These are phyloP conservation scores for Gorilla gorilla DNA, from an alignment of 2,113 vertebrate species.

Conservation along the genomic window DNA sequence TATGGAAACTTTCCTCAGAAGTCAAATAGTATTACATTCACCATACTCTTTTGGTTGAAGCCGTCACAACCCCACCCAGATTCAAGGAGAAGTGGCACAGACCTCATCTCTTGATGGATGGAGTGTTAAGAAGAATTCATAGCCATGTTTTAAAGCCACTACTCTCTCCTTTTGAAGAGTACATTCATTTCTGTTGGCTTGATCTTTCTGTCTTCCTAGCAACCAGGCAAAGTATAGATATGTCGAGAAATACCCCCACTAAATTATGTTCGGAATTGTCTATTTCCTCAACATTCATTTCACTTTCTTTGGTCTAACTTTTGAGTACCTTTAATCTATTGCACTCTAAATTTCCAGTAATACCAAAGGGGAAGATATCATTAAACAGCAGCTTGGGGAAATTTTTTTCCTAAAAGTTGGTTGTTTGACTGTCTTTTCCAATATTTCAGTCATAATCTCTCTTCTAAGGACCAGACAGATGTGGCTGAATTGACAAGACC, in stretches of 20 bases:
- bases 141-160: not conserved
- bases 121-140: not conserved
- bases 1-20: not conserved
- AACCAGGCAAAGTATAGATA: not conserved
- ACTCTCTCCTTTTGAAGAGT: not conserved
- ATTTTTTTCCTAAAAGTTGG: not conserved
- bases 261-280: not conserved
- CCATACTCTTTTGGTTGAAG: not conserved
- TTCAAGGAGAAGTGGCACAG: not conserved
- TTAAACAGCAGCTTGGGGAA: not conserved
- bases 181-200: not conserved
- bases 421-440: not conserved
- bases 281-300: not conserved
- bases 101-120: not conserved
- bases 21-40: not conserved
- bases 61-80: not conserved
- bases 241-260: not conserved
- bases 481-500: not conserved
- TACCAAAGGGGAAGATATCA: not conserved
- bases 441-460: not conserved
- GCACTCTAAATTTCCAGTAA: not conserved
- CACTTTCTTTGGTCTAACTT: not conserved
- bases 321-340: not conserved
- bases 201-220: not conserved
- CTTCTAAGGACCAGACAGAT: not conserved